A percentile compares a stretch with the other conserved stretches of the same genome.
Conservation (phyloP, 2,113 vertebrate genomes). For the Catharus bicknelli region DNA sequence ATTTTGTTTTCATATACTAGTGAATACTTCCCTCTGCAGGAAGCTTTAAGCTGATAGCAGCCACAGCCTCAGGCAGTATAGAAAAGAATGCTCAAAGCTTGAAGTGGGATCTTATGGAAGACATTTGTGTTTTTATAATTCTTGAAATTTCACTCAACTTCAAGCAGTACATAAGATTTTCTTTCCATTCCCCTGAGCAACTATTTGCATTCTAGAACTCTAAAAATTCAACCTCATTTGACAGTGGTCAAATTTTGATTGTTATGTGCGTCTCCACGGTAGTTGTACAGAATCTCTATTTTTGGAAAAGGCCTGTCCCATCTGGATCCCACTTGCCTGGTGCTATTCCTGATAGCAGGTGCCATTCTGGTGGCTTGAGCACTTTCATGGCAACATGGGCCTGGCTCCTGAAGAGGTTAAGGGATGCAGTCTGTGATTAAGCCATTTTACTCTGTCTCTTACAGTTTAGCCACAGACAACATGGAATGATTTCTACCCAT, state of each 20-base stretch:
- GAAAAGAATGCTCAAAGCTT: neutral
- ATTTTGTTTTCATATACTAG: neutral
- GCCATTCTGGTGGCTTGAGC: neutral
- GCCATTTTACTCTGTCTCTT: neutral
- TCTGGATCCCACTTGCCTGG: neutral
- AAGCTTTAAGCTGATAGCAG: neutral
- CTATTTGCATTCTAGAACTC: neutral
- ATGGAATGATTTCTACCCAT: rapidly evolving
- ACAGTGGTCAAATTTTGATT: neutral
- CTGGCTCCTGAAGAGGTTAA: neutral
- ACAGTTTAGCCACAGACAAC: neutral
- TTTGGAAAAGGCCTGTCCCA: neutral
- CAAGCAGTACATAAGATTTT: rapidly evolving
- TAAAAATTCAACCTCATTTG: neutral
- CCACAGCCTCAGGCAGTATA: neutral
- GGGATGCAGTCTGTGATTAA: neutral
- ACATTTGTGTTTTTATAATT: neutral
- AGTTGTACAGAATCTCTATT: neutral
- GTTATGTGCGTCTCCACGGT: neutral
- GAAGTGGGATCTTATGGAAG: neutral
- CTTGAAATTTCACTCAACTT: neutral
- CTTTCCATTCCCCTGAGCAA: neutral
- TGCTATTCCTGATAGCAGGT: neutral
- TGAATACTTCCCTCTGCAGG: constrained; percentile 60
- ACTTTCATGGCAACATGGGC: rapidly evolving